Percentiles rank a stretch among this genome's conserved stretches.
These are phyloP conservation scores for Nemoura dubitans DNA, from an alignment of 2,888 invertebrate genomes.

Conservation along the genomic window DNA sequence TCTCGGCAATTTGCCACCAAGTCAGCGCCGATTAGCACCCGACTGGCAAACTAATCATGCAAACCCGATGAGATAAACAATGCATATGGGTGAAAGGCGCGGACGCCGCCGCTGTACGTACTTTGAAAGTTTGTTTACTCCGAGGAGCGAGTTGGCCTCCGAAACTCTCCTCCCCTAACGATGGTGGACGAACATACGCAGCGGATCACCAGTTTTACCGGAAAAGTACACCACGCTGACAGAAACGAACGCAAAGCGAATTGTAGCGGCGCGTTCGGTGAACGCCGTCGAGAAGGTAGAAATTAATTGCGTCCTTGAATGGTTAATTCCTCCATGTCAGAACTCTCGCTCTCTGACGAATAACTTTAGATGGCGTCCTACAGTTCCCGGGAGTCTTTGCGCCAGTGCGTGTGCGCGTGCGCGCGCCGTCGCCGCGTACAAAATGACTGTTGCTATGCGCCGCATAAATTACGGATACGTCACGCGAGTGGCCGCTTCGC, in stretches of 20 bases:
- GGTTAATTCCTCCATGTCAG: conserved; percentile 53
- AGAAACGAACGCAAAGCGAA: conserved; percentile 30
- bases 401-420: conserved; percentile 38
- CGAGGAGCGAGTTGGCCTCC: conserved; percentile 49
- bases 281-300: conserved; percentile 48
- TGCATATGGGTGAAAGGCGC: not conserved
- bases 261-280: conserved; percentile 41
- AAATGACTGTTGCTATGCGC: conserved; percentile 51
- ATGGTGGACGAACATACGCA: conserved; percentile 49
- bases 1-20: not conserved
- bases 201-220: conserved; percentile 47
- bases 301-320: conserved; percentile 50
- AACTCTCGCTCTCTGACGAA: conserved; percentile 51
- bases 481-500: conserved; percentile 44
- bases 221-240: conserved; percentile 39
- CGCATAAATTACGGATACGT: conserved; percentile 51
- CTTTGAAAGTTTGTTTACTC: conserved; percentile 51
- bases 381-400: conserved; percentile 52
- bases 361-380: conserved; percentile 53
- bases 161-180: conserved; percentile 51
- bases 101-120: conserved; percentile 38
- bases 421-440: not conserved
- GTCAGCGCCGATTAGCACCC: not conserved
- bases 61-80: not conserved
- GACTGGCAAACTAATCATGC: not conserved